Evolutionary conservation across 53 echinoderm and acorn worm species (phyloP), one percentile per base, ranked within the genome.

Genomic region (Zoroaster sp.): DNA sequence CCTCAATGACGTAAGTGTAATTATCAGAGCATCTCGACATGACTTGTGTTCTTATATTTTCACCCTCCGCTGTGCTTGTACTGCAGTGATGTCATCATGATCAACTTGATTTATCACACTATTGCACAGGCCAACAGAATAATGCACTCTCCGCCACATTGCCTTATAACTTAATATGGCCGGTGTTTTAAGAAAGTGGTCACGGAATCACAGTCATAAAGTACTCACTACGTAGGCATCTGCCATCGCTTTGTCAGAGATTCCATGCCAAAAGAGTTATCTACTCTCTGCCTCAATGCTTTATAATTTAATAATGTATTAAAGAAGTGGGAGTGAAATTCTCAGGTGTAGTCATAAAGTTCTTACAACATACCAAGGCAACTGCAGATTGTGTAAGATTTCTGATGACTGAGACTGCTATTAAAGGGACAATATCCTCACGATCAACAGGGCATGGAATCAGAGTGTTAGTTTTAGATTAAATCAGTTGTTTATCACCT

Each of bases 41-140:
- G 23, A 53, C 78, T 38, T 78, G 78, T 78, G 78, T 7, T 78
- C 37, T 11, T 36, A n/a, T 51, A 33, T 20, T 78, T 78, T 78
- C 78, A 78, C 59, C 35, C 36, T 54, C 49, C 33, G 76, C 52
- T 76, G 76, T 76, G 31, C 35, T 47, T 18, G 17, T 18, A 47
- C 9, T 69, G 17, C 47, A 34, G 47, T 47, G n/a, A 46, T 47
- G 47, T 49, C n/a, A 41, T 11, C 49, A 15, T 51, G 49, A 17
- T 49, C 76, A 51, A 32, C 47, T 6, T 76, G 63, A 10, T 38
- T 47, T 76, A 76, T 35, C 49, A n/a, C 76, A 8, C 47, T 49
- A 34, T 32, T 33, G 76, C 46, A 49, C 28, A 49, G 51, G 76
- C 18, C 52, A 76, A 47, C 13, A 59, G 63, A 59, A 28, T 59